Conservation (phyloP, 2,888 invertebrate genomes). For the Heliconius cydno region DNA sequence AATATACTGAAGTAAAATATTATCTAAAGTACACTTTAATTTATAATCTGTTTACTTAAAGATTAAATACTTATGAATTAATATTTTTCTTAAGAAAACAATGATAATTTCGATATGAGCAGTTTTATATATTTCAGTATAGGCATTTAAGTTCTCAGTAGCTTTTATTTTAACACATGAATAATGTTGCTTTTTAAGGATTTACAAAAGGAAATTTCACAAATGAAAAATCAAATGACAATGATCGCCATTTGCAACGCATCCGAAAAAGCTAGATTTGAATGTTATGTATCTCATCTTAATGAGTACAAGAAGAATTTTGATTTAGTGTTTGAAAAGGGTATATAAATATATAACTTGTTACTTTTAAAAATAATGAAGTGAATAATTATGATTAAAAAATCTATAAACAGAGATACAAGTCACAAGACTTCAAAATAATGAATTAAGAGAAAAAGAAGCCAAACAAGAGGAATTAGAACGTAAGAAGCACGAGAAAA, state of each 20-base stretch:
- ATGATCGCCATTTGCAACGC: slow-evolving; percentile 64
- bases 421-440: slow-evolving; percentile 32
- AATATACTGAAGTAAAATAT: not conserved
- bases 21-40: too few relatives aligned
- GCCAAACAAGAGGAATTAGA: slow-evolving; percentile 56
- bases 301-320: slow-evolving; percentile 58
- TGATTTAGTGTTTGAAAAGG: slow-evolving; percentile 60
- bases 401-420: slow-evolving; percentile 33
- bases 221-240: slow-evolving; percentile 60
- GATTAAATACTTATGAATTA: too few relatives aligned
- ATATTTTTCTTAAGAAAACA: too few relatives aligned
- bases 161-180: not conserved
- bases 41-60: too few relatives aligned
- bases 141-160: not conserved
- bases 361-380: not conserved
- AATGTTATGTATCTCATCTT: slow-evolving; percentile 56
- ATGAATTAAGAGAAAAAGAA: slow-evolving; percentile 60
- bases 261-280: slow-evolving; percentile 65
- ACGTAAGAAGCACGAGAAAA: slow-evolving; percentile 56
- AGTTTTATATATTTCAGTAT: not conserved
- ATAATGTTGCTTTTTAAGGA: slow-evolving; percentile 38
- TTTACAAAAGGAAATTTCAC: slow-evolving; percentile 59
- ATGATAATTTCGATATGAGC: too few relatives aligned
- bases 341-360: slow-evolving; percentile 47
- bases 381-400: not conserved